Evolutionary conservation across 2,888 invertebrate genomes (phyloP).

Genomic region (Sepiola atlantica): DNA sequence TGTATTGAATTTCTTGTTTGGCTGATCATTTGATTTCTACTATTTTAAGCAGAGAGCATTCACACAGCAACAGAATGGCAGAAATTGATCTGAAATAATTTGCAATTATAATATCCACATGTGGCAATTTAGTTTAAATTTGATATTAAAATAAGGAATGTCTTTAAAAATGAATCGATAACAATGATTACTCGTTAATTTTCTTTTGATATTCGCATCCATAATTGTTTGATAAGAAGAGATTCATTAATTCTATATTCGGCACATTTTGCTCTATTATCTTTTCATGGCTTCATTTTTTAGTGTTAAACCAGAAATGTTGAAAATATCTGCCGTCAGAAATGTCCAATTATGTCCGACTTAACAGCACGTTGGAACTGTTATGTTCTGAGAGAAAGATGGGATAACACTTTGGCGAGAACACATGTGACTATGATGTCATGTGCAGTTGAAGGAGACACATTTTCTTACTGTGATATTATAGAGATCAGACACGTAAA

Average conservation of each 20-base stretch:
- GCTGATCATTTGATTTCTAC: neutral
- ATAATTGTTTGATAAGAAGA: conserved; percentile 15
- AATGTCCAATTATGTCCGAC: neutral
- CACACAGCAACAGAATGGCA: neutral
- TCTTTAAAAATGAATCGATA: neutral
- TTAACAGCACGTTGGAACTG: no score
- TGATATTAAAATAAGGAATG: neutral
- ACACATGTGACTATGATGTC: no score
- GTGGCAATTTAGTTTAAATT: neutral
- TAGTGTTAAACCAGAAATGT: neutral
- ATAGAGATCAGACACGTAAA: no score
- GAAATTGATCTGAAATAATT: neutral
- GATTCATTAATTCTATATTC: neutral
- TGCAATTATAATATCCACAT: neutral
- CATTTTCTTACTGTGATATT: no score
- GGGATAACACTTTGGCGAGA: no score
- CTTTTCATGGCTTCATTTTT: neutral
- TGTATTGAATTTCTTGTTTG: neutral
- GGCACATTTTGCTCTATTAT: neutral
- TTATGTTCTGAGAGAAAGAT: no score
- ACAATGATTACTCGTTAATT: conserved; percentile 8
- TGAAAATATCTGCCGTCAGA: neutral
- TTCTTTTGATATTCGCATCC: neutral
- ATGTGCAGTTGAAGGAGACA: no score
- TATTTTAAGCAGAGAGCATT: neutral